A percentile compares a stretch with the other conserved stretches of the same genome.
Conservation (phyloP, 1,140 invertebrate genomes). For the Venustaconcha ellipsiformis region DNA sequence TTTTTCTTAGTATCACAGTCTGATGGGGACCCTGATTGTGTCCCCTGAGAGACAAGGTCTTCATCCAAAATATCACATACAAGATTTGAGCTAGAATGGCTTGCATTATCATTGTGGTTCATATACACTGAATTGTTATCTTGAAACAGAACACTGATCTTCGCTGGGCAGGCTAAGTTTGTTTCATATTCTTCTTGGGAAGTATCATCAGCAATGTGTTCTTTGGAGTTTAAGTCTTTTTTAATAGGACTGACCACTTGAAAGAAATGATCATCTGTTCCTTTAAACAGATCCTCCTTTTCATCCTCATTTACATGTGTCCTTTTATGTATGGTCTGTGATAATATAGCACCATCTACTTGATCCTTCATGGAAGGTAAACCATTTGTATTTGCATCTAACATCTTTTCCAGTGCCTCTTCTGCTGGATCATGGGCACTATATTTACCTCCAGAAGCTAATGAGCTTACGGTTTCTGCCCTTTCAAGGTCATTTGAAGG, state of each 20-base stretch:
- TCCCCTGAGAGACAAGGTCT: too few relatives aligned
- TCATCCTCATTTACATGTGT: slow-evolving; percentile 1
- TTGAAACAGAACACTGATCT: too few relatives aligned
- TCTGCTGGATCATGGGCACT: slow-evolving; percentile 23
- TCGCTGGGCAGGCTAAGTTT: too few relatives aligned
- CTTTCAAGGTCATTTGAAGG: slow-evolving; percentile 29
- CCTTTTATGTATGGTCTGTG: background rate
- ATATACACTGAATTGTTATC: too few relatives aligned
- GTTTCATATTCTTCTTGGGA: too few relatives aligned
- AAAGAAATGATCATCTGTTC: slow-evolving; percentile 27
- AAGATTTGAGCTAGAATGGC: too few relatives aligned
- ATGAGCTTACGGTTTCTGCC: slow-evolving; percentile 42
- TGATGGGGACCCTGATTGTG: too few relatives aligned
- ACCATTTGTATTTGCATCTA: background rate
- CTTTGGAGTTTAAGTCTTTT: too few relatives aligned
- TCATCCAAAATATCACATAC: too few relatives aligned
- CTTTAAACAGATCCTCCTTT: slow-evolving; percentile 23
- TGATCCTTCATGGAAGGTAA: background rate
- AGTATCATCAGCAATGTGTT: too few relatives aligned
- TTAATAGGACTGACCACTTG: background rate
- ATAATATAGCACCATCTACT: slow-evolving; percentile 1
- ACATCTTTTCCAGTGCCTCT: slow-evolving; percentile 11
- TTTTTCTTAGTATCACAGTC: too few relatives aligned
- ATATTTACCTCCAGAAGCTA: slow-evolving; percentile 37
- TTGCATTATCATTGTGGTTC: too few relatives aligned